Evolutionary conservation across 2,797 vertebrate species (phyloP).

Genomic region (Oryzias dopingdopingensis): DNA sequence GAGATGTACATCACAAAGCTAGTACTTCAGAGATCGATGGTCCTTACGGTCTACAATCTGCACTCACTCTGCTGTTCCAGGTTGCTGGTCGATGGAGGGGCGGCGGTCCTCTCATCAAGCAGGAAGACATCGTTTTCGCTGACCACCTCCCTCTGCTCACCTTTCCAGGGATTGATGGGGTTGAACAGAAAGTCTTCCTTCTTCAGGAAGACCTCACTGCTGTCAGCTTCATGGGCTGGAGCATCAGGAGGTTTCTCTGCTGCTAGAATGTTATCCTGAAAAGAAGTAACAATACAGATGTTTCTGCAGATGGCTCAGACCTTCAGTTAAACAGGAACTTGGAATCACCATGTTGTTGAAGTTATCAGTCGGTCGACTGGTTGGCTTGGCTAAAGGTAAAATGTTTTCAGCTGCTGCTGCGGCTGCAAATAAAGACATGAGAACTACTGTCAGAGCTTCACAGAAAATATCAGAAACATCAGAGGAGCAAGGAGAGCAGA

Average conservation of each 20-base stretch:
- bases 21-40: no score
- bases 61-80: slow-evolving; percentile 7
- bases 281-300: slow-evolving; percentile 7
- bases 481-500: no score
- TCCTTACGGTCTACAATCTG: no score
- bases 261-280: slow-evolving; percentile 83
- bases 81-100: neutral
- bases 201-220: slow-evolving; percentile 51
- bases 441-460: no score
- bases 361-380: slow-evolving; percentile 50
- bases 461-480: no score
- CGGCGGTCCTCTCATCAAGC: slow-evolving; percentile 56
- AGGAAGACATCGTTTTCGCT: slow-evolving; percentile 76
- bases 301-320: no score
- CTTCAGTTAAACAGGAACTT: neutral
- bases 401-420: slow-evolving; percentile 56
- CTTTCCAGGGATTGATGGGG: slow-evolving; percentile 57
- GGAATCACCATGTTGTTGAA: slow-evolving; percentile 70
- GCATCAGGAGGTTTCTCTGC: slow-evolving; percentile 84
- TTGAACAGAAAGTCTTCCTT: slow-evolving; percentile 72
- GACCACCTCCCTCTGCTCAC: slow-evolving; percentile 1
- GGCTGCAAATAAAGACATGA: no score
- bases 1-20: slow-evolving; percentile 8
- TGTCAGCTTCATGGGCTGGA: slow-evolving; percentile 52
- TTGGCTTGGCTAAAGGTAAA: slow-evolving; percentile 55